Percentiles rank a stretch among this genome's conserved stretches.
Evolutionary conservation across 2,797 vertebrate species (phyloP).

Genomic region (Scleropages formosus): DNA sequence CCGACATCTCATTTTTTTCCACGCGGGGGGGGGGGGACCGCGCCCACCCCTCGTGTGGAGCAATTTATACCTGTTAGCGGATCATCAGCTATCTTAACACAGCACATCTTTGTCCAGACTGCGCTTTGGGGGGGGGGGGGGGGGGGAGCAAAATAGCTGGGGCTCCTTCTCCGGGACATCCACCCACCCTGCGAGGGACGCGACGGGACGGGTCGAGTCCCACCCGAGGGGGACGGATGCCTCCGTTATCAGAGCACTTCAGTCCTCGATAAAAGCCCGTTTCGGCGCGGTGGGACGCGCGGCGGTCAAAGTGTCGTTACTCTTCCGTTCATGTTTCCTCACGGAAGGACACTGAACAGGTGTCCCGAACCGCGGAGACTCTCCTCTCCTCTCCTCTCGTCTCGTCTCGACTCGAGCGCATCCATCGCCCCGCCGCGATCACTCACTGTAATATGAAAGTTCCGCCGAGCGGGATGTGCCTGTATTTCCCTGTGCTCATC

Average conservation of each 20-base stretch:
- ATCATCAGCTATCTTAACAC: slow-evolving; percentile 51
- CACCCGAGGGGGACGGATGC: too few species aligned
- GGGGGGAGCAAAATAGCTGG: background rate
- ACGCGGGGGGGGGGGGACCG: slow-evolving; percentile 65
- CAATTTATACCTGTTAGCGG: slow-evolving; percentile 67
- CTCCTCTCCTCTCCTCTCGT: too few species aligned
- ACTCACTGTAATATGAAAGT: slow-evolving; percentile 86
- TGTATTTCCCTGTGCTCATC: slow-evolving; percentile 76
- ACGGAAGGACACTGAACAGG: slow-evolving; percentile 49
- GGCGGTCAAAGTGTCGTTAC: too few species aligned
- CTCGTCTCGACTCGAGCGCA: too few species aligned
- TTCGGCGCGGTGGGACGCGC: background rate
- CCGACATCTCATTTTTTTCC: slow-evolving; percentile 68
- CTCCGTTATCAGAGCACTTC: slow-evolving; percentile 15
- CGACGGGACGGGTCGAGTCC: too few species aligned
- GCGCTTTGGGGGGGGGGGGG: background rate
- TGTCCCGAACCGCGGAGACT: too few species aligned
- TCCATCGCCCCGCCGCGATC: slow-evolving; percentile 42
- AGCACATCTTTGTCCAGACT: slow-evolving; percentile 43
- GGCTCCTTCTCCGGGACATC: background rate
- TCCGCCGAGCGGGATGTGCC: slow-evolving; percentile 79
- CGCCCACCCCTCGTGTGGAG: slow-evolving; percentile 63
- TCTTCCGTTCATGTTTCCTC: too few species aligned
- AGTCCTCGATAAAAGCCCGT: background rate
- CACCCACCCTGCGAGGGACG: background rate